Evolutionary conservation across 2,113 vertebrate species (phyloP), one percentile per base, ranked within the genome.

Genomic region (Notechis scutatus): DNA sequence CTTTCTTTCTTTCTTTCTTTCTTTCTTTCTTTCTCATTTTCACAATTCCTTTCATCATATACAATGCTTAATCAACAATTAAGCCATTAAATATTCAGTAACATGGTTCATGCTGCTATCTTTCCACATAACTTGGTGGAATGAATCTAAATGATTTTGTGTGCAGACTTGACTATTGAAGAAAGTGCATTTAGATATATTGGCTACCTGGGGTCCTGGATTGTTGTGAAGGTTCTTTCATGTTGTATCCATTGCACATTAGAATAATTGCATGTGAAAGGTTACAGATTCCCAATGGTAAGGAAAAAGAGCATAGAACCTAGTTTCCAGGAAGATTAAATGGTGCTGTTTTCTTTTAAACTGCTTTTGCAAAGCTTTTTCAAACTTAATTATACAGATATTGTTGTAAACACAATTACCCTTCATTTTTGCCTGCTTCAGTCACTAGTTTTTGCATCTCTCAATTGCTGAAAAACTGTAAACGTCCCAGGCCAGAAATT

Each of bases 141-240:
- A 39, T 57, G 26, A 42, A 74, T 74, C 55, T 24, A 88, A 93
- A 69, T 23, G 42, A 45, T 88, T 91, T 87, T 81, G 11, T 9
- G 92, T 92, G 34, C 2, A 81, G 39, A 24, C 23, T 42, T 45
- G 52, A 85, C 92, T 55, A 10, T 14, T 6, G 91, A 93, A 90
- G 85, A 1, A 26, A 91, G 47, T 90, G 59, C 92, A 39, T 95
- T 96, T 91, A 94, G 96, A 95, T 95, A 91, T 54, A 55, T 5
- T 87, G 93, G 15, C 50, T 59, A 88, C 88, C 85, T 91, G 24
- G 0, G n/a, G 88, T 85, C 34, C 81, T 87, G 42, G 45, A 69
- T 92, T 0, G 47, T 0, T 10, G 20, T 45, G 74, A 90, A 92
- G 45, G 56, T 92, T 87, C 57, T 89, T 93, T 4, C 57, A 89